Base-by-base conservation (phyloP, 2,888 invertebrate species). In the Eutolmus rufibarbis region DNA sequence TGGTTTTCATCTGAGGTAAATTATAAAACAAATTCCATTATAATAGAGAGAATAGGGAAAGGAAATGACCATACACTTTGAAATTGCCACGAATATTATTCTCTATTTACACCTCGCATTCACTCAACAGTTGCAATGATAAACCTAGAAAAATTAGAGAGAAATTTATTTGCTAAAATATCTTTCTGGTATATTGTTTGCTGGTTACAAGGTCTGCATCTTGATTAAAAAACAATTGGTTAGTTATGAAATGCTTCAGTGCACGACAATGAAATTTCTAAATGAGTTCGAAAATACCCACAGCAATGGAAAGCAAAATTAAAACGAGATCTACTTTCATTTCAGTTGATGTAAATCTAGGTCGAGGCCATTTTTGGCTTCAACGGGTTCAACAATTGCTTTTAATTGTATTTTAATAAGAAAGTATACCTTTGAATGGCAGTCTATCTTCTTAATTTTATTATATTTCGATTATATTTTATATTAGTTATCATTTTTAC, bases 31-130 rank as follows among this genome's bases (percentile, higher is more conserved):
- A 81, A 56, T 31, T 28, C 9, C 14, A 46, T 81, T 81, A 31
- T 46, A 51, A 51, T 51, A 51, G 28, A 66, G 23, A 66, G 28
- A 66, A 23, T 12, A 23, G 23, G 23, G 66, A 66, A 2, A 66
- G 66, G 28, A 66, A 66, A 66, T 66, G 9, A 66, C 23, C 66
- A 66, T 66, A 66, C 66, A 23, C 66, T 66, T 66, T 66, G 51
- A 81, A 81, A 81, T 51, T 81, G 81, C 81, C 81, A 56, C 81
- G 34, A 81, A 56, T 81, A 81, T 81, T 46, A 56, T 81, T 81
- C 31, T 31, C n/a, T 81, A 81, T 81, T 12, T 56, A 81, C 81
- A 81, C 28, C 56, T 34, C 56, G 28, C 81, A 81, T 81, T 81
- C 81, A 81, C 16, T 56, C 81, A 51, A 51, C 12, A 81, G 34